Conservation (phyloP, 2,888 invertebrate species). For the Crematogaster levior region DNA sequence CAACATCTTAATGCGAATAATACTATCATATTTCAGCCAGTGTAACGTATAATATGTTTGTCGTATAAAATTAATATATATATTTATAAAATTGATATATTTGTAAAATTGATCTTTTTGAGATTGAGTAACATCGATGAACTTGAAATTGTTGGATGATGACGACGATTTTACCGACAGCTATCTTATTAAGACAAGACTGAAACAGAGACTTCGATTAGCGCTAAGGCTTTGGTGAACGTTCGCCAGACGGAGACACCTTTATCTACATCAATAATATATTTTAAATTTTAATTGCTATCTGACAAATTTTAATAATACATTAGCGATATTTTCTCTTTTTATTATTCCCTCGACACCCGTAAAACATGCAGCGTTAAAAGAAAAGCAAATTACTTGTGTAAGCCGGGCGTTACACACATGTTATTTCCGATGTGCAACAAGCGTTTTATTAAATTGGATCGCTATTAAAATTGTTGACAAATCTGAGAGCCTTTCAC, state of each 20-base stretch:
- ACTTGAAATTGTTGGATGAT: slow-evolving; percentile 5
- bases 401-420: neutral
- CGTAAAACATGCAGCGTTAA: neutral
- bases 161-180: slow-evolving; percentile 74
- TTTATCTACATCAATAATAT: slow-evolving; percentile 56
- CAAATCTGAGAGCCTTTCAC: neutral
- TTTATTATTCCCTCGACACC: neutral
- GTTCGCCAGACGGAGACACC: slow-evolving; percentile 84
- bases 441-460: neutral
- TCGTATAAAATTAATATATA: neutral
- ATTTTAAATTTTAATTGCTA: neutral
- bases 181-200: slow-evolving; percentile 48
- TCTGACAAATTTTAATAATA: neutral
- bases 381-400: neutral
- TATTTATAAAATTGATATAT: too few relatives aligned
- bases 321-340: neutral
- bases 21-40: too few relatives aligned
- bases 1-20: neutral
- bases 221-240: slow-evolving; percentile 69
- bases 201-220: slow-evolving; percentile 57
- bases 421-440: neutral
- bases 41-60: too few relatives aligned
- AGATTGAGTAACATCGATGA: slow-evolving; percentile 9
- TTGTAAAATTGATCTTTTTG: neutral
- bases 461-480: neutral